Conservation (phyloP, 64 coral and sea anemone species). For the Porites lutea region DNA sequence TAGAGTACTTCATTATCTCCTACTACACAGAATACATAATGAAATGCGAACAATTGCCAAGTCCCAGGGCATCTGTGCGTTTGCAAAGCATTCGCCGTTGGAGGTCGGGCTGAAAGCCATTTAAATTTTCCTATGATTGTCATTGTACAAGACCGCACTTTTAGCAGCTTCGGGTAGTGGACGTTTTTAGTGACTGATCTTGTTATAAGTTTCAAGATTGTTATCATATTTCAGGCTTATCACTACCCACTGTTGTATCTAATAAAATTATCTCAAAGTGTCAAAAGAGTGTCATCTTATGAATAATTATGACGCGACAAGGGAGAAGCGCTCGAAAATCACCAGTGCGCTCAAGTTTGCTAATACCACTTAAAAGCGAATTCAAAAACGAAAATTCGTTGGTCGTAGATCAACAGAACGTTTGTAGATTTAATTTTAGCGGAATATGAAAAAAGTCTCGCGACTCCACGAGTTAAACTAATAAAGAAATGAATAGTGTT, state of each 20-base stretch:
- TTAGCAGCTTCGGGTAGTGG: not conserved
- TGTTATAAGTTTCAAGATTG: constrained; percentile 67
- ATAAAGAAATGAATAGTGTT: constrained; percentile 85
- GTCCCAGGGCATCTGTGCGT: constrained; percentile 29
- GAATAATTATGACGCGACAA: constrained; percentile 62
- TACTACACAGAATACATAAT: constrained; percentile 56
- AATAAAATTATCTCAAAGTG: constrained; percentile 95
- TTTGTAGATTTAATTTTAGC: constrained; percentile 18
- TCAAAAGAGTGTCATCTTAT: constrained; percentile 83
- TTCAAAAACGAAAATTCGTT: not conserved
- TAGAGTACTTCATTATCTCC: constrained; percentile 56
- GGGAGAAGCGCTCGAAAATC: constrained; percentile 28
- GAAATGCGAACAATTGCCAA: constrained; percentile 64
- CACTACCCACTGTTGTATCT: constrained; percentile 85
- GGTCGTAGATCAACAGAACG: not conserved
- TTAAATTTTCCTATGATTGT: not conserved
- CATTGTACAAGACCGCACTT: not conserved
- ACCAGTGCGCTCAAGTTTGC: constrained; percentile 34
- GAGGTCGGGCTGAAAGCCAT: constrained; percentile 1
- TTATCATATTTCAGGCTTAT: constrained; percentile 79
- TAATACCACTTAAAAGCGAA: not conserved
- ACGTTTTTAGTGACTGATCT: constrained; percentile 29
- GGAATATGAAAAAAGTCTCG: constrained; percentile 45
- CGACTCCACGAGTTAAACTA: constrained; percentile 78
- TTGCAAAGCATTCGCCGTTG: constrained; percentile 19